A percentile compares a stretch with the other conserved stretches of the same genome.
These are phyloP conservation scores for Xanthorhoe spadicearia DNA, from an alignment of 2,888 invertebrate genomes.

Conservation along the genomic window DNA sequence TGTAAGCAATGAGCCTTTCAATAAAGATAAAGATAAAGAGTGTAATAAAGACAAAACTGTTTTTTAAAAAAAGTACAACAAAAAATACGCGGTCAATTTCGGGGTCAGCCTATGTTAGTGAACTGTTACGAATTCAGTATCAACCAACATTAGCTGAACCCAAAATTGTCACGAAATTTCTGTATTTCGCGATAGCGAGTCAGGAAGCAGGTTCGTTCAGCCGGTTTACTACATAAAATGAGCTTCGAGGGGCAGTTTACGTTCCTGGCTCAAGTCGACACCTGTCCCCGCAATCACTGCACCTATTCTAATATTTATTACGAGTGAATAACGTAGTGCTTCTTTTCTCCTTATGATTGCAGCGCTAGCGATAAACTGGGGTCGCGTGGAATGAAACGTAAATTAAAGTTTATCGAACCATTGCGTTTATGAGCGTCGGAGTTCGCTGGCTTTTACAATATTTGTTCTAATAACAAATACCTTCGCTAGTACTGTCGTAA, in stretches of 20 bases:
- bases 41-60: no score
- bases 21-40: no score
- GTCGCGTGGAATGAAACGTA: conserved; percentile 20
- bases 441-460: conserved; percentile 1
- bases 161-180: no score
- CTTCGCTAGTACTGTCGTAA: neutral
- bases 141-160: no score
- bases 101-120: no score
- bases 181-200: no score
- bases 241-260: conserved; percentile 51
- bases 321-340: conserved; percentile 79
- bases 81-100: no score
- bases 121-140: no score
- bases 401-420: conserved; percentile 25
- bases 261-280: conserved; percentile 59
- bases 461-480: neutral
- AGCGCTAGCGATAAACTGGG: conserved; percentile 39
- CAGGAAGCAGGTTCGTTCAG: no score
- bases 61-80: no score
- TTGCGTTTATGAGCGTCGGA: conserved; percentile 11
- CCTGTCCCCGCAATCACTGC: conserved; percentile 80
- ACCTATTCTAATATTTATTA: conserved; percentile 83
- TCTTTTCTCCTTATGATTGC: conserved; percentile 70
- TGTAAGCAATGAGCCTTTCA: no score
- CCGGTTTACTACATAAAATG: conserved; percentile 10